These are phyloP conservation scores for Lepidocyrtoides sp. DNA, from an alignment of 2,888 invertebrate genomes.

Conservation along the genomic window DNA sequence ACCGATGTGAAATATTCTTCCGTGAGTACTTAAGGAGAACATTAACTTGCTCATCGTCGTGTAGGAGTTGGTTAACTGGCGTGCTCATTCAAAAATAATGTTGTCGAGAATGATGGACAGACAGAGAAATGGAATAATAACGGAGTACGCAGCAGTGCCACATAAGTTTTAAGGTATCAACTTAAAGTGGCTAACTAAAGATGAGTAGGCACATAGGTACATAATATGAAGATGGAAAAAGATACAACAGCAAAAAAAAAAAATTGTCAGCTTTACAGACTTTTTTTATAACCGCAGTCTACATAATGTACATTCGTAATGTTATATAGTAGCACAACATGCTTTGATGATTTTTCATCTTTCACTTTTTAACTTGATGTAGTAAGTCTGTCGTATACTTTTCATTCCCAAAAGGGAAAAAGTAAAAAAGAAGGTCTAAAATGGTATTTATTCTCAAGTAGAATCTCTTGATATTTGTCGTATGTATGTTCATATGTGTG, in stretches of 20 bases:
- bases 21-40: constrained; percentile 50
- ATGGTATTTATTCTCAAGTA: constrained; percentile 52
- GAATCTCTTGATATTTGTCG: background rate
- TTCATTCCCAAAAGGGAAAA: constrained; percentile 50
- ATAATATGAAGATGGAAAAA: background rate
- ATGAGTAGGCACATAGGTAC: too few relatives aligned
- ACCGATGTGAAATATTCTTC: constrained; percentile 38
- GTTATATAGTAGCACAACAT: constrained; percentile 62
- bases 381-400: constrained; percentile 29
- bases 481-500: background rate
- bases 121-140: constrained; percentile 19
- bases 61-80: constrained; percentile 29
- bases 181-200: constrained; percentile 28
- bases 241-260: background rate
- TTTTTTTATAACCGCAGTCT: constrained; percentile 57
- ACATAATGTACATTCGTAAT: too few relatives aligned
- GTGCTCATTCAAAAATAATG: constrained; percentile 50
- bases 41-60: constrained; percentile 69
- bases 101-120: constrained; percentile 53
- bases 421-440: constrained; percentile 39
- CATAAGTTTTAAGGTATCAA: constrained; percentile 1
- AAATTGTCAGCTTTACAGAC: constrained; percentile 63
- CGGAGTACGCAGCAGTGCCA: background rate
- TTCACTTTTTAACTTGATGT: constrained; percentile 48
- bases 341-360: constrained; percentile 73